A percentile compares a stretch with the other conserved stretches of the same genome.
Conservation (phyloP, 2,797 vertebrate species). For the Austrolebias charrua region DNA sequence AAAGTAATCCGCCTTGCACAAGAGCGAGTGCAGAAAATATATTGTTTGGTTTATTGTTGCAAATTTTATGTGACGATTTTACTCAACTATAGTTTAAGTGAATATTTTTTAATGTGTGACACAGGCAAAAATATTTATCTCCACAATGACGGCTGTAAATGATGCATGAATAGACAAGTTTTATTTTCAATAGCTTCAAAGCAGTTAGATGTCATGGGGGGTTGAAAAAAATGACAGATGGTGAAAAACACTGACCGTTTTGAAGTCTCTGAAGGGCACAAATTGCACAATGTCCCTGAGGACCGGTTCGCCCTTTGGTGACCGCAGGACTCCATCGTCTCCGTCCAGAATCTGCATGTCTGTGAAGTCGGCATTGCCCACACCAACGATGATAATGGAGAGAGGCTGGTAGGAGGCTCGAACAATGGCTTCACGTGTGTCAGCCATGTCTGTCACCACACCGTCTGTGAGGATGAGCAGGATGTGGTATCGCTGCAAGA, state of each 20-base stretch:
- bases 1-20: no score
- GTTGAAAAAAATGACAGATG: conserved; percentile 21
- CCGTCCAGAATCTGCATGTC: conserved; percentile 96
- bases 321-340: conserved; percentile 87
- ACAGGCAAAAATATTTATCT: conserved; percentile 24
- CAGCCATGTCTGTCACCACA: conserved; percentile 93
- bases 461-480: conserved; percentile 94
- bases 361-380: conserved; percentile 95
- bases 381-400: conserved; percentile 94
- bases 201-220: conserved; percentile 7
- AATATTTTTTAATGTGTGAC: no score
- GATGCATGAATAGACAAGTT: conserved; percentile 22
- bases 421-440: conserved; percentile 93
- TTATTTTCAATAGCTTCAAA: conserved; percentile 18
- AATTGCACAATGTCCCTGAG: conserved; percentile 94
- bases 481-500: conserved; percentile 89
- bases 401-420: conserved; percentile 92
- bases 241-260: conserved; percentile 84
- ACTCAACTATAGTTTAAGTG: no score
- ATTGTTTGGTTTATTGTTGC: no score
- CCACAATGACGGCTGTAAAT: conserved; percentile 16
- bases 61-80: no score
- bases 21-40: no score
- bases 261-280: conserved; percentile 95
- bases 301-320: conserved; percentile 89